These are phyloP conservation scores for Trissolcus basalis DNA, from an alignment of 1,140 invertebrate genomes.

Conservation along the genomic window DNA sequence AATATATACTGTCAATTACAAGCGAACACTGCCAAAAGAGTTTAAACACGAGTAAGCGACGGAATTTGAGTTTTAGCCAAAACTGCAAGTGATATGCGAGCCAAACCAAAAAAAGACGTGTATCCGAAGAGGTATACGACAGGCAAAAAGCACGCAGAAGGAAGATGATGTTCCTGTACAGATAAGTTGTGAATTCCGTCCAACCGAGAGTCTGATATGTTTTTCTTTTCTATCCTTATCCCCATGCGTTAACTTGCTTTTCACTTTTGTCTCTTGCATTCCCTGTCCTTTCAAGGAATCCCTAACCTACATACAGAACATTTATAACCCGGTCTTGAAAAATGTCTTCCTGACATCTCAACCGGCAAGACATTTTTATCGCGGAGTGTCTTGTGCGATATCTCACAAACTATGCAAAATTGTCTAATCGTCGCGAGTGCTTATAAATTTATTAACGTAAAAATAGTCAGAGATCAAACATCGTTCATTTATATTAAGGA, in stretches of 20 bases:
- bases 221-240: no score
- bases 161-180: slow-evolving; percentile 59
- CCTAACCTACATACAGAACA: slow-evolving; percentile 24
- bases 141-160: slow-evolving; percentile 58
- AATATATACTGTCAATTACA: slow-evolving; percentile 46
- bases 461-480: no score
- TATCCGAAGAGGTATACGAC: slow-evolving; percentile 50
- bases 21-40: slow-evolving; percentile 26
- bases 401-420: no score
- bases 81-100: slow-evolving; percentile 19
- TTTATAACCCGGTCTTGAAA: slow-evolving; percentile 19
- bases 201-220: no score
- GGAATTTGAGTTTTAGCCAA: slow-evolving; percentile 28
- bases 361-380: slow-evolving; percentile 10
- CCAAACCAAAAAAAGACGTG: slow-evolving; percentile 64
- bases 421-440: no score
- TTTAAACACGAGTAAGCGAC: slow-evolving; percentile 8
- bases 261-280: slow-evolving; percentile 26
- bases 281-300: slow-evolving; percentile 13
- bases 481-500: no score
- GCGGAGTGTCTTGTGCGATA: neutral
- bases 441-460: no score
- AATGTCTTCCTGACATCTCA: slow-evolving; percentile 5
- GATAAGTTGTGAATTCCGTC: slow-evolving; percentile 45
- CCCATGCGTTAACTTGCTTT: slow-evolving; percentile 8